phyloP scores from a whole-genome alignment of 2,113 vertebrate species.

The Rutilus rutilus region DNA sequence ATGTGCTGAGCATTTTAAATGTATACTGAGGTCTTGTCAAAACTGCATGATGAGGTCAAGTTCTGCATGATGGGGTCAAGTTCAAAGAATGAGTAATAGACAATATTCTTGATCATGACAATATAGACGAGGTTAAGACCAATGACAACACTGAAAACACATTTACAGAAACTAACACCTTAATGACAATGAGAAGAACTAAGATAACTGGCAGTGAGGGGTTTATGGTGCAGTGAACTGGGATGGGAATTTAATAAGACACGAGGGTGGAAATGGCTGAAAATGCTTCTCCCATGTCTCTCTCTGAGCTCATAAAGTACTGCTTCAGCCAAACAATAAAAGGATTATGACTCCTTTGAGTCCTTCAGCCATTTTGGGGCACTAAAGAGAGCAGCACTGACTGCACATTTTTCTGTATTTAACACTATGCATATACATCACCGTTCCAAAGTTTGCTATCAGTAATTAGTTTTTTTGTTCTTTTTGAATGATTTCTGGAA shows the following conservation, averaged over 20 bases:
- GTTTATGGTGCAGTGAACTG: constrained; percentile 19
- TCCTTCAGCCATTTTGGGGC: not conserved
- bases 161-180: not conserved
- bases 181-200: not conserved
- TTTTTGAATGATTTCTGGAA: too few relatives aligned
- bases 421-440: not conserved
- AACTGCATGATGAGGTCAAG: not conserved
- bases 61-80: not conserved
- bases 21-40: not conserved
- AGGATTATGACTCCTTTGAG: not conserved
- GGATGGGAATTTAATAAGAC: constrained; percentile 9
- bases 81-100: not conserved
- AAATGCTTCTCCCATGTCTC: constrained; percentile 19
- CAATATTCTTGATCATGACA: not conserved
- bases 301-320: constrained; percentile 4
- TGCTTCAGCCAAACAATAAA: constrained; percentile 27
- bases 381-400: not conserved
- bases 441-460: too few relatives aligned
- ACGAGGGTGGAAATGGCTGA: constrained; percentile 31
- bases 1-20: not conserved
- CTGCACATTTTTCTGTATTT: not conserved
- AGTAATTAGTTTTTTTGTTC: not conserved
- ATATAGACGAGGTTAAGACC: not conserved
- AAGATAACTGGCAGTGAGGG: not conserved
- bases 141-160: constrained; percentile 11